A percentile compares a stretch with the other conserved stretches of the same genome.
Evolutionary conservation across 2,113 vertebrate genomes (phyloP).

Genomic region (Xerus inauris): DNA sequence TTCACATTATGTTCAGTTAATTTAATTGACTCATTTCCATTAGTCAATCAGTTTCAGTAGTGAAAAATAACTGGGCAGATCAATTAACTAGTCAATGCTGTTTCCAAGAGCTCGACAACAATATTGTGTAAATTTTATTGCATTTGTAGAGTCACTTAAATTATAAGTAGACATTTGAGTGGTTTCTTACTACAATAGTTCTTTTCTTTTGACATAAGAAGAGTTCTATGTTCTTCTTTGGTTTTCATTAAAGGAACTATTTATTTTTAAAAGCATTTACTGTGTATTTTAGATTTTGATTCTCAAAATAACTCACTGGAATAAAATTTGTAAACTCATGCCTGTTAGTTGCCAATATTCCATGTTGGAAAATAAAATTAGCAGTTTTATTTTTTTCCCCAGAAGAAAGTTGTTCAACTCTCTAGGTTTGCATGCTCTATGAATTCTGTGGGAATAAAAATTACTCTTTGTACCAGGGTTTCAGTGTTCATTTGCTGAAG

Average conservation of each 20-base stretch:
- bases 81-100: neutral
- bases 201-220: constrained; percentile 38
- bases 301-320: constrained; percentile 54
- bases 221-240: neutral
- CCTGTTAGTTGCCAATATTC: constrained; percentile 29
- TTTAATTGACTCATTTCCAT: neutral
- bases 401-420: neutral
- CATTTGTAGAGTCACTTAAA: constrained; percentile 9
- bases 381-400: accelerated
- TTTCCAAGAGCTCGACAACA: neutral
- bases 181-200: neutral
- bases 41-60: neutral
- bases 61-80: neutral
- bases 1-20: neutral
- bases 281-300: constrained; percentile 52
- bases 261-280: constrained; percentile 75
- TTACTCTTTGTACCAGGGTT: neutral
- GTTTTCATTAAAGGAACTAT: constrained; percentile 35
- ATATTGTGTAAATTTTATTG: neutral
- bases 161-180: neutral
- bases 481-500: neutral
- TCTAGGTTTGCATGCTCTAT: neutral
- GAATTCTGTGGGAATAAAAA: neutral
- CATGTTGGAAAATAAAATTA: constrained; percentile 39
- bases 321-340: constrained; percentile 19